A percentile compares a stretch with the other conserved stretches of the same genome.
phyloP scores from a whole-genome alignment of 1,140 invertebrate species.

The Bombus cullumanus region DNA sequence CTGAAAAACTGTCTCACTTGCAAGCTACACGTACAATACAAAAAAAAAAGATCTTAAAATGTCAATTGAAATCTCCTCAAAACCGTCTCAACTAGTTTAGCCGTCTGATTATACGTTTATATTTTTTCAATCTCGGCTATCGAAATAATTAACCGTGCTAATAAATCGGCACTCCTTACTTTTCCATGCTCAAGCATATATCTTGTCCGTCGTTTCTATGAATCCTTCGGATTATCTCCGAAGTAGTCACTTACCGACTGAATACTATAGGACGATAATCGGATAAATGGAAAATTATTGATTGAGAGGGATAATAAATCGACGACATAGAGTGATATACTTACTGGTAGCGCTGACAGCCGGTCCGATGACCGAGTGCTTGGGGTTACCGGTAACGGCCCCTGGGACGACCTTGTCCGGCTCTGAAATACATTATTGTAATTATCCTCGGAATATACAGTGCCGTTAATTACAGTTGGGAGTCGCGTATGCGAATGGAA shows the following conservation, averaged over 20 bases:
- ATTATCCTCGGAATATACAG: conserved; percentile 82
- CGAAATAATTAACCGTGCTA: background rate
- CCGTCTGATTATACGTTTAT: background rate
- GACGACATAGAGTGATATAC: conserved; percentile 67
- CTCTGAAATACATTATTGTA: conserved; percentile 83
- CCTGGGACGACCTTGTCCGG: conserved; percentile 81
- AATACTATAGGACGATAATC: conserved; percentile 10
- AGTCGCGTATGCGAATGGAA: conserved; percentile 72
- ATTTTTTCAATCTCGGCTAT: background rate
- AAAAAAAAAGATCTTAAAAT: background rate
- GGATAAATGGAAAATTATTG: conserved; percentile 50
- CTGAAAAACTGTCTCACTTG: background rate
- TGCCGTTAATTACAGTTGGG: conserved; percentile 80
- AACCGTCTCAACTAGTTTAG: background rate
- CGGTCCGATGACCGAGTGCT: conserved; percentile 82
- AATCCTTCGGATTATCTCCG: conserved; percentile 35
- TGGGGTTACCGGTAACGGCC: conserved; percentile 79
- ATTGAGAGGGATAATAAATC: conserved; percentile 65
- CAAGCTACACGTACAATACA: background rate
- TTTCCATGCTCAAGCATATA: conserved; percentile 24
- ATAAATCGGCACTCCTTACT: conserved; percentile 18
- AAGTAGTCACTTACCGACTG: conserved; percentile 13
- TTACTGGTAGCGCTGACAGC: conserved; percentile 84
- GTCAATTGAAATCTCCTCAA: background rate
- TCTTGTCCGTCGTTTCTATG: background rate